Conservation (phyloP, 2,888 invertebrate species). For the Cremastobaeus sp. region DNA sequence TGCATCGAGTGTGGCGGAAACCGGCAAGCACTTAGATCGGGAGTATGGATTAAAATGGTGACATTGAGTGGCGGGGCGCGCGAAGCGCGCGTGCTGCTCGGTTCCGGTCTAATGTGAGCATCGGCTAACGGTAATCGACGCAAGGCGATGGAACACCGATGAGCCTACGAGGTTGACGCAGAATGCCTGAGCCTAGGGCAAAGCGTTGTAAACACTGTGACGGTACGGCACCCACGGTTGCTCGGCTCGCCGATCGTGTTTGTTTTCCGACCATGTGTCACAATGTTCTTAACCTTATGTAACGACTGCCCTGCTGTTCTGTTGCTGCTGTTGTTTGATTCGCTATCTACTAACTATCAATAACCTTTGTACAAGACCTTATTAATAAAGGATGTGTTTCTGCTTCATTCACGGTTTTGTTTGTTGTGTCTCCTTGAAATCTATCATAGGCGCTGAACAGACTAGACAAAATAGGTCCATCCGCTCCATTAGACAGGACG, state of each 20-base stretch:
- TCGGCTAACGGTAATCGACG: constrained; percentile 37
- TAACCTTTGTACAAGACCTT: constrained; percentile 35
- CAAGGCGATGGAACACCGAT: constrained; percentile 77
- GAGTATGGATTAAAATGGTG: constrained; percentile 14
- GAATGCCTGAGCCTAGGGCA: constrained; percentile 87
- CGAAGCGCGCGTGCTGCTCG: constrained; percentile 8
- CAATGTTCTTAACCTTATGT: constrained; percentile 36
- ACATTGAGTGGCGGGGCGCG: constrained; percentile 1
- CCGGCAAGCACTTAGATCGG: too few species aligned
- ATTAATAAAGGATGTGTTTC: constrained; percentile 30
- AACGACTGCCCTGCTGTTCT: constrained; percentile 15
- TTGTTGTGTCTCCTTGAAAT: neutral
- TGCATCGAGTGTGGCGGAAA: too few species aligned
- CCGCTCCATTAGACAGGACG: constrained; percentile 24
- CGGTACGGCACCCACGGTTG: constrained; percentile 82
- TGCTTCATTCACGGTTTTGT: neutral
- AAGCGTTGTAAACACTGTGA: constrained; percentile 96
- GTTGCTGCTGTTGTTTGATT: constrained; percentile 8
- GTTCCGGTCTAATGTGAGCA: constrained; percentile 14
- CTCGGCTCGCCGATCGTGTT: constrained; percentile 7
- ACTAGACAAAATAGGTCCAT: neutral
- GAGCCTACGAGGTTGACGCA: constrained; percentile 77
- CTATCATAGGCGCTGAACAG: neutral
- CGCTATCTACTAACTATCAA: constrained; percentile 33
- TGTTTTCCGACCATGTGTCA: constrained; percentile 25